These are phyloP conservation scores for Ammodytes dubius DNA, from an alignment of 2,113 vertebrate species.

Conservation along the genomic window DNA sequence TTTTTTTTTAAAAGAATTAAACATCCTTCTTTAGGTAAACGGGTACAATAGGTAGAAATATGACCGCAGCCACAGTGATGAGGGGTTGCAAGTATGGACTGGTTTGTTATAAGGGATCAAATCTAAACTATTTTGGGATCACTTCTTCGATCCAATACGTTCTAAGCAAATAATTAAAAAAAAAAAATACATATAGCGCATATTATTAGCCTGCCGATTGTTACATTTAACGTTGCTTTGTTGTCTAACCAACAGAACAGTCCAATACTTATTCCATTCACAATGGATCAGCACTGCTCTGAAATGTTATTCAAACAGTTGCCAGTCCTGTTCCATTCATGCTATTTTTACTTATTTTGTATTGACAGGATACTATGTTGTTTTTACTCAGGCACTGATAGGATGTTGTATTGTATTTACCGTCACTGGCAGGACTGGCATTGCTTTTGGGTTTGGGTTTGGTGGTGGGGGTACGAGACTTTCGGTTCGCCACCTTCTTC, in stretches of 20 bases:
- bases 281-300: neutral
- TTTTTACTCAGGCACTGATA: no score
- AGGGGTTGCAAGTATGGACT: neutral
- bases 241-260: neutral
- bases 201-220: neutral
- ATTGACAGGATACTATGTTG: neutral
- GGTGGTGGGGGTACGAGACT: slow-evolving; percentile 57
- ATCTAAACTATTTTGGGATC: neutral
- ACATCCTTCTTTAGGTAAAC: neutral
- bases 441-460: slow-evolving; percentile 53
- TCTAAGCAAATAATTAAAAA: neutral
- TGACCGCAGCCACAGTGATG: neutral
- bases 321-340: neutral
- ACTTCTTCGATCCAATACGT: neutral
- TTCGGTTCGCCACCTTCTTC: slow-evolving; percentile 75
- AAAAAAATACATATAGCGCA: neutral
- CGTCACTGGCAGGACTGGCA: slow-evolving; percentile 29
- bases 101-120: neutral
- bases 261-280: neutral
- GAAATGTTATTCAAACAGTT: neutral
- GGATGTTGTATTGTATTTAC: neutral
- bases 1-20: neutral
- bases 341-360: neutral
- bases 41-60: neutral
- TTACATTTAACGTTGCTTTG: neutral